Base-by-base conservation (phyloP, 2,888 invertebrate genomes). In the Hedychridium roseum region DNA sequence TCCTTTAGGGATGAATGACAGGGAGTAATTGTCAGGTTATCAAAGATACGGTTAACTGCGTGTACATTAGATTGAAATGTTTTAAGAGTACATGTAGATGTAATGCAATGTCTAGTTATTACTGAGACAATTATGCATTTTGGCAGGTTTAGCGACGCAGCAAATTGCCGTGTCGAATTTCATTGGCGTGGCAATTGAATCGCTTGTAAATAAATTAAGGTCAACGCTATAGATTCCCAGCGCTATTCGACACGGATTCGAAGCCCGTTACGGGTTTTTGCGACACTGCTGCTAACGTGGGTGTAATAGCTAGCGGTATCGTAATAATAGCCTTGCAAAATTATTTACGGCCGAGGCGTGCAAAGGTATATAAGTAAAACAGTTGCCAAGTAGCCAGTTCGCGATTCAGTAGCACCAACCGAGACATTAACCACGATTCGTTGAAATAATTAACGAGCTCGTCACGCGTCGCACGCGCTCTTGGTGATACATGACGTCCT, bases 371-470 rank as follows among this genome's bases (percentile, higher is more conserved):
- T 76, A 75, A 70, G 70, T 66, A 71, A 73, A 72, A 68, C 72
- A 69, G 73, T 71, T 75, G 74, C 70, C 74, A 76, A 71, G 68
- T 71, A 73, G 71, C 68, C 71, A 68, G 66, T 56, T 63, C 52
- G 66, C 68, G 61, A 73, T 68, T 63, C 69, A 51, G 73, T 68
- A 59, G 68, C 69, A 54, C 66, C 57, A 64, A 43, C 47, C 50
- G 60, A 68, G 66, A 64, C 70, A 71, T 74, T 71, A 76, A 66
- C 68, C 68, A 66, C 71, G 65, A 68, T 71, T 72, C 73, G 73
- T 74, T 74, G 70, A 73, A 73, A 72, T 75, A 74, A 77, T 77
- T 76, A 78, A 76, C 68, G 71, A 76, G 71, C 61, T 66, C 74
- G 68, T 66, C 69, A 67, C 60, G 64, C 54, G 43, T 58, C 44